phyloP scores from a whole-genome alignment of 2,888 invertebrate species.

The Temnothorax rugatulus region DNA sequence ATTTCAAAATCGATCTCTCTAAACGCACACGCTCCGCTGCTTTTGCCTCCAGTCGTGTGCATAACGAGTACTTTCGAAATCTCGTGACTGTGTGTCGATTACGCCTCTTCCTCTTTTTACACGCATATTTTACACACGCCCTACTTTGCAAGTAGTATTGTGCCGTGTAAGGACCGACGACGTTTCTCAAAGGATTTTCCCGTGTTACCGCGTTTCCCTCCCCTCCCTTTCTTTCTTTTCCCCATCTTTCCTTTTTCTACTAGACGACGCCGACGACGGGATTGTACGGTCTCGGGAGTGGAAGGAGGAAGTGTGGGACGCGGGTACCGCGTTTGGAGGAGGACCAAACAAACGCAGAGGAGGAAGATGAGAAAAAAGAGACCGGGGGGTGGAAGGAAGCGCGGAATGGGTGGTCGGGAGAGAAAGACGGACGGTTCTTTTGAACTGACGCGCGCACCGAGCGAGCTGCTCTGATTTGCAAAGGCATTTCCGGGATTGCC shows the following conservation, averaged over 20 bases:
- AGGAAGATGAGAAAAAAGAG: slow-evolving; percentile 25
- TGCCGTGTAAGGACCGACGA: slow-evolving; percentile 43
- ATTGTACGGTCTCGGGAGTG: slow-evolving; percentile 34
- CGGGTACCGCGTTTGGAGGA: slow-evolving; percentile 5
- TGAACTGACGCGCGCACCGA: slow-evolving; percentile 64
- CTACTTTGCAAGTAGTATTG: slow-evolving; percentile 59
- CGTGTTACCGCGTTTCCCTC: slow-evolving; percentile 39
- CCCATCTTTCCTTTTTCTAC: slow-evolving; percentile 1
- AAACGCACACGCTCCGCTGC: not conserved
- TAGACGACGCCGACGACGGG: slow-evolving; percentile 44
- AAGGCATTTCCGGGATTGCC: slow-evolving; percentile 75
- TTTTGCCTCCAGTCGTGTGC: not conserved
- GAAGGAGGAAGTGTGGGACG: slow-evolving; percentile 11
- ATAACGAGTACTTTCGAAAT: slow-evolving; percentile 3
- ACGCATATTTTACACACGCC: slow-evolving; percentile 55
- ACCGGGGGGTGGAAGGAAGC: not conserved
- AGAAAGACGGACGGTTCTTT: slow-evolving; percentile 60
- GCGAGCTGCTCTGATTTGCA: slow-evolving; percentile 72
- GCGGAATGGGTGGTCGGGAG: not conserved
- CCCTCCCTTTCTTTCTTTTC: not conserved
- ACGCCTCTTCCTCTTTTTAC: not conserved
- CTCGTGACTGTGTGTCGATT: not conserved
- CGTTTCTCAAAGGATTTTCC: slow-evolving; percentile 64
- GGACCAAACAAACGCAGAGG: slow-evolving; percentile 41
- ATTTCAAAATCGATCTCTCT: slow-evolving; percentile 23